Conservation (phyloP, 1,140 invertebrate genomes). For the Drosophila bocki region DNA sequence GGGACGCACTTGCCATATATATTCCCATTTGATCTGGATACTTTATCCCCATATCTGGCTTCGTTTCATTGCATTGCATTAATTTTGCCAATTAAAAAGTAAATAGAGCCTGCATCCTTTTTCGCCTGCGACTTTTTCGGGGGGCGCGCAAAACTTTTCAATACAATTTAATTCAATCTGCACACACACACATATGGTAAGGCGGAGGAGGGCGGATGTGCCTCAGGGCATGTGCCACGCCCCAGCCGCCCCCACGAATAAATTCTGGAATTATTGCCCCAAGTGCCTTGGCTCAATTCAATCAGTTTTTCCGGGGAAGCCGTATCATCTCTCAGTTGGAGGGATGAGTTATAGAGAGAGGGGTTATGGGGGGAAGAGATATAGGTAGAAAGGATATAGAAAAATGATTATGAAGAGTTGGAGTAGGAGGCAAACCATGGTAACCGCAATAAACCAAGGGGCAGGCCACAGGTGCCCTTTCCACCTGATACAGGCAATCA, state of each 20-base stretch:
- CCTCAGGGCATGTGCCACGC: constrained; percentile 9
- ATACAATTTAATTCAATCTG: constrained; percentile 72
- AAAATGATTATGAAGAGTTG: neutral
- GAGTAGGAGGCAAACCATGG: neutral
- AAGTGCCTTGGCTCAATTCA: constrained; percentile 41
- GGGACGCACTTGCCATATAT: constrained; percentile 11
- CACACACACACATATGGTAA: constrained; percentile 3
- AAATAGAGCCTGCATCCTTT: constrained; percentile 82
- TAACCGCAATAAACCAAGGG: constrained; percentile 3
- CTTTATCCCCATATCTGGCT: constrained; percentile 42
- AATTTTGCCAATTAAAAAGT: constrained; percentile 84
- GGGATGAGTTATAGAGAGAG: neutral
- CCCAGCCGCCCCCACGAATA: neutral
- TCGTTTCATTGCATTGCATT: constrained; percentile 83
- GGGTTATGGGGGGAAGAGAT: neutral
- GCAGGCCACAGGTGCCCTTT: neutral
- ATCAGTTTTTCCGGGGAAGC: constrained; percentile 44
- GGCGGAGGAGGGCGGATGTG: constrained; percentile 1
- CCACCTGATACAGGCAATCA: constrained; percentile 9
- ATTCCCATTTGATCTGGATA: constrained; percentile 21
- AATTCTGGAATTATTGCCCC: constrained; percentile 30
- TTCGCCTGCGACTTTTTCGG: constrained; percentile 31
- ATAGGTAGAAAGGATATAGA: neutral
- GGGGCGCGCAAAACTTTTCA: constrained; percentile 62
- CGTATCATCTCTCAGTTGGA: constrained; percentile 3